phyloP scores from a whole-genome alignment of 2,797 vertebrate genomes.

The Monodelphis domestica region DNA sequence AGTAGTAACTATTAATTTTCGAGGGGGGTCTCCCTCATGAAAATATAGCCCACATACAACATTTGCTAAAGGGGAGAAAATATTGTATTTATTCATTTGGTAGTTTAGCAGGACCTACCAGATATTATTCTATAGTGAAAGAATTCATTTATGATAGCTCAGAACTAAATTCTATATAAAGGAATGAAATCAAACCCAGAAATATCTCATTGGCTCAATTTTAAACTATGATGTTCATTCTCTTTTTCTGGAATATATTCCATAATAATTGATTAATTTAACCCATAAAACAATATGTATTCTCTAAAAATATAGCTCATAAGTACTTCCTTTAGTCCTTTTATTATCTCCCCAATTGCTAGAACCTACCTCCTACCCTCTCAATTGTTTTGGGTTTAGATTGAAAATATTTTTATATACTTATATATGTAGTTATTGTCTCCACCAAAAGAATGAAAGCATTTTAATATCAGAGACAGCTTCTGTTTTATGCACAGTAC shows the following conservation, averaged over 20 bases:
- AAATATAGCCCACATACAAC: background rate
- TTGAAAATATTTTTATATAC: background rate
- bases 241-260: background rate
- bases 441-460: background rate
- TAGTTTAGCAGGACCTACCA: background rate
- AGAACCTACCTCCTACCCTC: background rate
- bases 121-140: constrained; percentile 5
- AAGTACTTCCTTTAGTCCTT: background rate
- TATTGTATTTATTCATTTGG: background rate
- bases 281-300: background rate
- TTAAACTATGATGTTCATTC: background rate
- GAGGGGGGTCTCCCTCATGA: background rate
- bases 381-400: background rate
- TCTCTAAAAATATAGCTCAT: background rate
- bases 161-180: background rate
- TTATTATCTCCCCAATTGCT: background rate
- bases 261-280: background rate
- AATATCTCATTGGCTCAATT: constrained; percentile 11
- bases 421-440: background rate
- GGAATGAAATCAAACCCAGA: constrained; percentile 3
- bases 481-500: background rate
- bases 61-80: background rate
- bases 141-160: background rate
- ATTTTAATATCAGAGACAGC: background rate
- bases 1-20: background rate